Conservation (phyloP, 2,113 vertebrate genomes). For the rabbit (Oryctolagus cuniculus) region DNA sequence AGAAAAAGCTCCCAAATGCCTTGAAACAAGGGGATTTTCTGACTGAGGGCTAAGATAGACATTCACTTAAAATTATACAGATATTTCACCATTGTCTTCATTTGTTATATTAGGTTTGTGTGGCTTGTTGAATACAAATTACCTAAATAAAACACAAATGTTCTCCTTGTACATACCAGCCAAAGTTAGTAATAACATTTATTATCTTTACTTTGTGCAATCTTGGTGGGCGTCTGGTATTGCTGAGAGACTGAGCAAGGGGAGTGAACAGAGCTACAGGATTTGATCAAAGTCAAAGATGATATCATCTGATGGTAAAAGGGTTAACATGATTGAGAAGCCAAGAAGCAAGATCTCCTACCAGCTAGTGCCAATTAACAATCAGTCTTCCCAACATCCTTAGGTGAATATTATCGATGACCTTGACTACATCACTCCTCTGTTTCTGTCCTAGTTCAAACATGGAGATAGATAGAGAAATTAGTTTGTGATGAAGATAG, state of each 20-base stretch:
- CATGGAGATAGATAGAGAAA: background rate
- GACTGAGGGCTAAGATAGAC: background rate
- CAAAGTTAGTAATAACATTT: background rate
- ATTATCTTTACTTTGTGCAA: background rate
- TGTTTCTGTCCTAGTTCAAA: background rate
- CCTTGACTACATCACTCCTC: background rate
- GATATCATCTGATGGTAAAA: background rate
- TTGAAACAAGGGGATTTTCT: constrained; percentile 36
- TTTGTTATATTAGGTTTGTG: background rate
- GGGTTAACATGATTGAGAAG: background rate
- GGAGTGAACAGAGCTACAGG: background rate
- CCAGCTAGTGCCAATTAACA: background rate
- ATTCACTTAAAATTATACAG: background rate
- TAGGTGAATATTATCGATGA: background rate
- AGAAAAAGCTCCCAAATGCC: background rate
- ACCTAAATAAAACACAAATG: background rate
- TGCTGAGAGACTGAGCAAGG: background rate
- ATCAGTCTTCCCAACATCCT: background rate
- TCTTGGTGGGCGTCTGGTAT: background rate
- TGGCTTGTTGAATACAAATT: background rate
- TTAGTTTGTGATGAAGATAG: background rate
- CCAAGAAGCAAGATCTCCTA: background rate
- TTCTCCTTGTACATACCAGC: background rate
- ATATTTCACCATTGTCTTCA: background rate
- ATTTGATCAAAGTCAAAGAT: background rate